Conservation (phyloP, 2,113 vertebrate genomes). For the Semnopithecus entellus region DNA sequence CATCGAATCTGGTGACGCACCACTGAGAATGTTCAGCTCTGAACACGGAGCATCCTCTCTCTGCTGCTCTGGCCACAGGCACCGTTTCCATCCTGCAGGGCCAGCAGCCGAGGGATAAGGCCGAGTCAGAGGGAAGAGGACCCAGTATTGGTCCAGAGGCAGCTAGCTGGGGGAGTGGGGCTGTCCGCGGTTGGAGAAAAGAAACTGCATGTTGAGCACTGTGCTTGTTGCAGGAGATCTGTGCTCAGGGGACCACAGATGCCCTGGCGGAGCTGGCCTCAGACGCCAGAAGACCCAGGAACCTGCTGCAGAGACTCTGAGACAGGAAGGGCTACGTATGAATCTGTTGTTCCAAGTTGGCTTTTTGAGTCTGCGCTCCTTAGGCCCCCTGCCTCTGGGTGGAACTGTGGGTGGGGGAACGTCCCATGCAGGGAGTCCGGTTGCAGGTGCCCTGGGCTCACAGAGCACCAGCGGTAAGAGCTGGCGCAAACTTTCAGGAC, state of each 20-base stretch:
- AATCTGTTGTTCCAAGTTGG: neutral
- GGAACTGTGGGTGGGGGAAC: neutral
- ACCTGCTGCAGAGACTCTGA: neutral
- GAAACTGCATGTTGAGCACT: neutral
- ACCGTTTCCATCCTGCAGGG: rapidly evolving
- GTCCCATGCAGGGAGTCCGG: no score
- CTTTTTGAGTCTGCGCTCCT: neutral
- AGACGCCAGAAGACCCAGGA: rapidly evolving
- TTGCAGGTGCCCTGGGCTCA: neutral
- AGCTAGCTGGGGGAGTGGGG: no score
- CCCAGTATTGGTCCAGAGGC: neutral
- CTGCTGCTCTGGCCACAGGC: no score
- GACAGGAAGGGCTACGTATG: neutral
- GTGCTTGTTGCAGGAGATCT: neutral
- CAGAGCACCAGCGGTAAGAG: neutral
- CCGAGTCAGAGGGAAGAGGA: neutral
- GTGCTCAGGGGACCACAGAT: neutral
- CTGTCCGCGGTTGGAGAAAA: neutral
- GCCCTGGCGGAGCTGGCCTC: neutral
- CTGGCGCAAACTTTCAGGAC: neutral
- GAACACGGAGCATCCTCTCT: no score
- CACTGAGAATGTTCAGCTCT: no score
- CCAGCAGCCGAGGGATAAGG: neutral
- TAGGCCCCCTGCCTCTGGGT: neutral
- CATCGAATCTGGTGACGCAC: no score